Base-by-base conservation (phyloP, 2,113 vertebrate genomes). In the Hippopotamus amphibius region DNA sequence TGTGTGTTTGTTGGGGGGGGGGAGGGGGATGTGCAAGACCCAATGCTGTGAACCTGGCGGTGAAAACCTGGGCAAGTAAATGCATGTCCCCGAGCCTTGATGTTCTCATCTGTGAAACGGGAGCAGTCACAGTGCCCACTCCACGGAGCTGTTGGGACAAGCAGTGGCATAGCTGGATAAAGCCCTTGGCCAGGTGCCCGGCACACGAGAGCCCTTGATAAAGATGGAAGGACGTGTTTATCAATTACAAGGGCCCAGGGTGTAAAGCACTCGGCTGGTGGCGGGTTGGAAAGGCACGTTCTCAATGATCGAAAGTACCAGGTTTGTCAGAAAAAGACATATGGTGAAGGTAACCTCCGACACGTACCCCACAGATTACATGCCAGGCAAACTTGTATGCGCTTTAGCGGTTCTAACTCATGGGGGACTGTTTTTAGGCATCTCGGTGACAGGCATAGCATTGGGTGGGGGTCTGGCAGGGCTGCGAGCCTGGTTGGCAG, bases 401-500 rank as follows among this genome's bases (percentile, higher is more conserved):
- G 83, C 55, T 68, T 21, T 0, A 5, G 16, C 10, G 7, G 43
- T 0, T 28, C 33, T 7, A 12, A 22, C 74, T 21, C 61, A 0
- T 0, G 0, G 28, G 13, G 11, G 46, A 26, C 2, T 2, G 53
- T 11, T 57, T 57, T 21, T 0, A n/a, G 30, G 79, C 55, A 4
- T 9, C 4, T 21, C 2, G 5, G 53, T 8, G n/a, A 33, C 8
- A 21, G 2, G 46, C 46, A 10, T 15, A 8, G 63, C 26, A 2
- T 0, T 0, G 28, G 43, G 46, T 24, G 80, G 57, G 53, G 16
- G 5, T 26, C 33, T 0, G 53, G 65, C 3, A 22, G 41, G 65
- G 16, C 55, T 28, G 53, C 41, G 7, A 0, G 28, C 57, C 7
- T 6, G 48, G n/a, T 53, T 76, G 7, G 14, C n/a, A 37, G 61